Conservation (phyloP, 2,797 vertebrate species). For the Urocyon cinereoargenteus region DNA sequence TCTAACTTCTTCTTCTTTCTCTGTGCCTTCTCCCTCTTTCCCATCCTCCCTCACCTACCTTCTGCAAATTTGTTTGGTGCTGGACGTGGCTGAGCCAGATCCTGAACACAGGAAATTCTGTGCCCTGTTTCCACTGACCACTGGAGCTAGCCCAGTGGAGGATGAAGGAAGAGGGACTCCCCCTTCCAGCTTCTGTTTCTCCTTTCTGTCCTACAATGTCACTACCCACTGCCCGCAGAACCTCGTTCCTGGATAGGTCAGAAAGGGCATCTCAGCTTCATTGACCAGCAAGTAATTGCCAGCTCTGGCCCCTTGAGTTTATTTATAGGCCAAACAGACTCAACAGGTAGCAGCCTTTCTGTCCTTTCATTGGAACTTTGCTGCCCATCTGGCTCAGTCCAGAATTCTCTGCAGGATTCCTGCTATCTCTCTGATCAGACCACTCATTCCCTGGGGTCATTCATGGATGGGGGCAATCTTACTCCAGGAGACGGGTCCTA, state of each 20-base stretch:
- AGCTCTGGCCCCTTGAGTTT: not conserved
- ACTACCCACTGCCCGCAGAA: not conserved
- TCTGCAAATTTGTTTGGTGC: not conserved
- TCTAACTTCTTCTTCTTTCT: not conserved
- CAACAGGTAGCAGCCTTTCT: not conserved
- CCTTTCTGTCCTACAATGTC: not conserved
- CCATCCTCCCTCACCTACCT: not conserved
- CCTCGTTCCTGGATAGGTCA: not conserved
- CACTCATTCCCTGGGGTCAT: not conserved
- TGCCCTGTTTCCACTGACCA: not conserved
- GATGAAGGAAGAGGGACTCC: not conserved
- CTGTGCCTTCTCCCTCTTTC: not conserved
- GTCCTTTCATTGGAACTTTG: not conserved
- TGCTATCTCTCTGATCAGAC: not conserved
- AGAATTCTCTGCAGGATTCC: not conserved
- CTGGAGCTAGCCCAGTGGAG: not conserved
- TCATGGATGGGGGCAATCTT: not conserved
- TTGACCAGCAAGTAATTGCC: not conserved
- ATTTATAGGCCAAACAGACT: slow-evolving; percentile 45
- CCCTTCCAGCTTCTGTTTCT: slow-evolving; percentile 8
- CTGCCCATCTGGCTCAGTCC: not conserved
- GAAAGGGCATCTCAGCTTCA: not conserved
- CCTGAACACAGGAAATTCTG: not conserved
- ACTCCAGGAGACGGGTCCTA: not conserved
- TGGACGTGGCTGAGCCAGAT: not conserved